Evolutionary conservation across 2,113 vertebrate species (phyloP).

Genomic region (Crotalus viridis): DNA sequence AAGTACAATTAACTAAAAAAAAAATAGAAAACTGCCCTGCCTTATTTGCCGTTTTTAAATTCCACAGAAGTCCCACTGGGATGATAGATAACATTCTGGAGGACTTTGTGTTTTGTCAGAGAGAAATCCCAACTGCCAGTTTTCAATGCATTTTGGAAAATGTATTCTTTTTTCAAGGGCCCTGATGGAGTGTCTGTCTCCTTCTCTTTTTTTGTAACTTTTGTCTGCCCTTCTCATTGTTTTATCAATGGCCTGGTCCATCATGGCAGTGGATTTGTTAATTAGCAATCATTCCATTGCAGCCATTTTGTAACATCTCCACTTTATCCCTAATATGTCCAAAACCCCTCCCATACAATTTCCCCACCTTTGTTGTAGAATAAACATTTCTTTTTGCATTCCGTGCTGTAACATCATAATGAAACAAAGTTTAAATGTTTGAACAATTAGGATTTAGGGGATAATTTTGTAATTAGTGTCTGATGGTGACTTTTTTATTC

Average conservation of each 20-base stretch:
- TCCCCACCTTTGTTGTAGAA: neutral
- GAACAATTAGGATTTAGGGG: constrained; percentile 47
- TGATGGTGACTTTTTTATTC: neutral
- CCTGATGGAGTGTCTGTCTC: neutral
- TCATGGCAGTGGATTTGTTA: neutral
- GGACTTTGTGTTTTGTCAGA: neutral
- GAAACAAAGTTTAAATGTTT: constrained; percentile 38
- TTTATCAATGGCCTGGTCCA: neutral
- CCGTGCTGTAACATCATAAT: constrained; percentile 56
- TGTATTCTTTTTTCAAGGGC: neutral
- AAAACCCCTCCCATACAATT: neutral
- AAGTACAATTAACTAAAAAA: too few species aligned
- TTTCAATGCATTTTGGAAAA: neutral
- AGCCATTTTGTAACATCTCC: neutral
- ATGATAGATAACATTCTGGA: neutral
- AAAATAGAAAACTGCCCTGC: neutral
- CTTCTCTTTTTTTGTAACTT: neutral
- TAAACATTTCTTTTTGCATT: constrained; percentile 38
- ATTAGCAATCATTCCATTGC: neutral
- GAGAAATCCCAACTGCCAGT: neutral
- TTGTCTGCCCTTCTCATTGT: neutral
- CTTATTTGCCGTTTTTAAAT: neutral
- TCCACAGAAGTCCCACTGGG: neutral
- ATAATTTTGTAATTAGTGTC: neutral
- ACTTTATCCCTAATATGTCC: neutral